Conservation (phyloP, 1,140 invertebrate genomes). For the Campoletis sonorensis region DNA sequence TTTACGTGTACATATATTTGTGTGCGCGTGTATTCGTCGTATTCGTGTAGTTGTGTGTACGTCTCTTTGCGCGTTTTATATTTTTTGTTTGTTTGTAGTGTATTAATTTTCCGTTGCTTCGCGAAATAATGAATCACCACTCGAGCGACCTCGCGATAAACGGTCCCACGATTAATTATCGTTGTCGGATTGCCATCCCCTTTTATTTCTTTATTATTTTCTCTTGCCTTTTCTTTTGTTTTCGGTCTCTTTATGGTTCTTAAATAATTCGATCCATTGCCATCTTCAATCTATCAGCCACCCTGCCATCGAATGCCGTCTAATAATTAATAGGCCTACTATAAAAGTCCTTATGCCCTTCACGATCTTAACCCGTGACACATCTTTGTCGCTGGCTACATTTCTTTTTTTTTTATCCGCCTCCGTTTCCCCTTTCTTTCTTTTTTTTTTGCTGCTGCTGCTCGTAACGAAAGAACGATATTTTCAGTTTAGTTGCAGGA, state of each 20-base stretch:
- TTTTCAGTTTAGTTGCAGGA: slow-evolving; percentile 75
- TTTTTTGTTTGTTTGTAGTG: slow-evolving; percentile 40
- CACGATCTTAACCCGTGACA: slow-evolving; percentile 65
- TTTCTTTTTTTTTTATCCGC: slow-evolving; percentile 49
- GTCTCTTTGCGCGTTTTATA: slow-evolving; percentile 14
- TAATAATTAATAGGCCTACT: slow-evolving; percentile 73
- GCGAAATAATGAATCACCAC: slow-evolving; percentile 47
- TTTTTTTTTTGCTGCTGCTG: slow-evolving; percentile 64
- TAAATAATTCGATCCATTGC: slow-evolving; percentile 66
- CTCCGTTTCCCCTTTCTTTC: slow-evolving; percentile 47
- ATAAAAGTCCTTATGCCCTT: slow-evolving; percentile 70
- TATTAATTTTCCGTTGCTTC: slow-evolving; percentile 48
- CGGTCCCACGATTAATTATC: slow-evolving; percentile 22
- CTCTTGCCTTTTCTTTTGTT: slow-evolving; percentile 38
- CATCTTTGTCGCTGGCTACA: slow-evolving; percentile 61
- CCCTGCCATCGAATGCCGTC: slow-evolving; percentile 60
- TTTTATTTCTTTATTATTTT: slow-evolving; percentile 43
- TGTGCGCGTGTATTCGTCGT: slow-evolving; percentile 11
- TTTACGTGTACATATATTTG: slow-evolving; percentile 22
- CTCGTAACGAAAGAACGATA: slow-evolving; percentile 74
- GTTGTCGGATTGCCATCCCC: slow-evolving; percentile 46
- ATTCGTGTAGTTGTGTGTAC: not conserved
- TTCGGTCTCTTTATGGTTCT: slow-evolving; percentile 45
- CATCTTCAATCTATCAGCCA: slow-evolving; percentile 54
- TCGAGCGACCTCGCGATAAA: slow-evolving; percentile 42